A percentile compares a stretch with the other conserved stretches of the same genome.
phyloP scores from a whole-genome alignment of 1,140 invertebrate species.

The Platorchestia sp. region DNA sequence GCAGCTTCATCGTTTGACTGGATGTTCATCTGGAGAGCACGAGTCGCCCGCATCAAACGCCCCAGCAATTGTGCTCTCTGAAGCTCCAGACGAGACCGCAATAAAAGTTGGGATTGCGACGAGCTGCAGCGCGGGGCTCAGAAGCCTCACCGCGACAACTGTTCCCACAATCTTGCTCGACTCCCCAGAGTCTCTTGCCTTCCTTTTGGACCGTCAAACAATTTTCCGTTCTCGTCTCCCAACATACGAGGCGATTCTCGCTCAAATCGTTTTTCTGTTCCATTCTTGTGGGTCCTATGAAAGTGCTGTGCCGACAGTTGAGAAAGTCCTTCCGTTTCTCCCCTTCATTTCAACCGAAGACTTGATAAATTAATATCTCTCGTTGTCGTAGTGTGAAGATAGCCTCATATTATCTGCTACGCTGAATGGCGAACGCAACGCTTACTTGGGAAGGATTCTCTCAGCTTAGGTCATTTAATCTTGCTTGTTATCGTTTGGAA shows the following conservation, averaged over 20 bases:
- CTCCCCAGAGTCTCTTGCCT: neutral
- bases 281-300: neutral
- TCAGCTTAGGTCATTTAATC: too few relatives aligned
- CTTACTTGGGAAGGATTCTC: too few relatives aligned
- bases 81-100: slow-evolving; percentile 12
- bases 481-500: too few relatives aligned
- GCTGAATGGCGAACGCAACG: too few relatives aligned
- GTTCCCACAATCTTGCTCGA: neutral
- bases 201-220: neutral
- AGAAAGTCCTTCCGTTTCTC: neutral
- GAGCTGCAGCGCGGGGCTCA: neutral
- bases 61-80: neutral
- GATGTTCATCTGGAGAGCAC: neutral
- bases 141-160: neutral
- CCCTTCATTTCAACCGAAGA: neutral
- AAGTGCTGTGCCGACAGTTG: neutral
- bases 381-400: too few relatives aligned
- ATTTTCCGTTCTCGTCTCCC: neutral
- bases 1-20: neutral
- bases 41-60: neutral
- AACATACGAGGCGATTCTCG: neutral
- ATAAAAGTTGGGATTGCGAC: slow-evolving; percentile 12
- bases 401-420: too few relatives aligned
- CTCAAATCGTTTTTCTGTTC: neutral
- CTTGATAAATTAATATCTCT: neutral